These are phyloP conservation scores for Drosophila lutescens DNA, from an alignment of 2,888 invertebrate genomes.

Conservation along the genomic window DNA sequence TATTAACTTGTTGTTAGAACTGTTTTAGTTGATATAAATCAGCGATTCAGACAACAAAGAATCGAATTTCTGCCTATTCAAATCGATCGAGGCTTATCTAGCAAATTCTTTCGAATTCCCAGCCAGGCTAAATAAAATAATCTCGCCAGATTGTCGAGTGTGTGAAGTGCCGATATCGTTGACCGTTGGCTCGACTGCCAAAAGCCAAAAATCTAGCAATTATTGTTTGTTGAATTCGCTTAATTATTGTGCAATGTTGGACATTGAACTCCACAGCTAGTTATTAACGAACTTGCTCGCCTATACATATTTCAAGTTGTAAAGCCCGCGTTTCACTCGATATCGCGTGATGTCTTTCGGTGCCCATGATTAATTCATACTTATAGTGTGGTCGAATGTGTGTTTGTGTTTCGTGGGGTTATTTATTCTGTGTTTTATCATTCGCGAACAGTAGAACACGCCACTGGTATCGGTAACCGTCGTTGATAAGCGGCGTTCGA, in stretches of 20 bases:
- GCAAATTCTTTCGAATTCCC: slow-evolving; percentile 16
- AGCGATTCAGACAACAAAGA: neutral
- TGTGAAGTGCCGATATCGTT: slow-evolving; percentile 2
- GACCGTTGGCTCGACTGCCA: slow-evolving; percentile 13
- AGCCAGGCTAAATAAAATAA: slow-evolving; percentile 11
- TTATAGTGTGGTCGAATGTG: neutral
- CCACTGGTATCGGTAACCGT: slow-evolving; percentile 51
- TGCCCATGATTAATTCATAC: slow-evolving; percentile 42
- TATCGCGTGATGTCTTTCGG: slow-evolving; percentile 70
- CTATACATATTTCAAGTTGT: slow-evolving; percentile 22
- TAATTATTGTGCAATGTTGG: slow-evolving; percentile 45
- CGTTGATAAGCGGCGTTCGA: slow-evolving; percentile 32
- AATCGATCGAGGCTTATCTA: slow-evolving; percentile 12
- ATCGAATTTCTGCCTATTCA: neutral
- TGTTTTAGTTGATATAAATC: neutral
- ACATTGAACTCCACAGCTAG: slow-evolving; percentile 62
- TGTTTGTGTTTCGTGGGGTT: neutral
- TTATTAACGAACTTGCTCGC: slow-evolving; percentile 13
- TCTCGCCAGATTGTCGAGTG: slow-evolving; percentile 19
- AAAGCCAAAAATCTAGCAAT: slow-evolving; percentile 23
- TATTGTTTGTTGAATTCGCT: slow-evolving; percentile 13
- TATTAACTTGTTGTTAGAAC: neutral
- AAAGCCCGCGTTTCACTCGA: slow-evolving; percentile 27
- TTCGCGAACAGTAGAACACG: slow-evolving; percentile 51
- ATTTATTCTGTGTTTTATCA: slow-evolving; percentile 43